Base-by-base conservation (phyloP, 2,797 vertebrate genomes). In the Enteromius anoplus region DNA sequence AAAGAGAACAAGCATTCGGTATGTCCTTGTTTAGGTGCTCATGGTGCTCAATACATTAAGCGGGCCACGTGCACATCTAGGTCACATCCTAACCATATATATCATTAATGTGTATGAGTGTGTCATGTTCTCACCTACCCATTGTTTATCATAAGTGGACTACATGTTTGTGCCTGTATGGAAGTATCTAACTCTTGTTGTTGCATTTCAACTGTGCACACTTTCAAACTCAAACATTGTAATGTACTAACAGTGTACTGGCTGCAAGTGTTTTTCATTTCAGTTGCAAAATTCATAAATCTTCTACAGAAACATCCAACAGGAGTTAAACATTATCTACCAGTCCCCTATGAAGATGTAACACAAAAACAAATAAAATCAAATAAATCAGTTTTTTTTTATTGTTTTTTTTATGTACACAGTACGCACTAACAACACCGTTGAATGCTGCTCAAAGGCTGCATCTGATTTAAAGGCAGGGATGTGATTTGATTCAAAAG, bases 51-150 rank as follows among this genome's bases (percentile, higher is more conserved):
- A 32, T 81, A 40, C 73, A 76, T 55, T 82, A 77, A 60, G 49
- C 15, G 3, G 65, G 8, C 64, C 26, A 45, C 19, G 65, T 71
- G 78, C 37, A 68, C 51, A 77, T 83, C 34, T 83, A 70, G 81
- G 81, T 77, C 81, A 77, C 26, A 17, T 70, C 21, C 51, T 70
- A 58, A 70, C 26, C 19, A 40, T 70, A 77, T 82, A 82, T 47
- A 83, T 77, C 51, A 83, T 77, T 77, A 77, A 42, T 64, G 17
- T 70, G 77, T 42, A 51, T 62, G 21, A 72, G 53, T 81, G 26
- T 60, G 64, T 76, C 40, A 70, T 70, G 21, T 60, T 77, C 66
- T 42, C 29, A 58, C 75, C 37, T 60, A 83, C 75, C 19, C 12
- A 29, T 40, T 40, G 64, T 69, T 81, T 75, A 66, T 87, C 65